These are phyloP conservation scores for Yponomeuta plumbellus DNA, from an alignment of 2,888 invertebrate genomes.

Conservation along the genomic window DNA sequence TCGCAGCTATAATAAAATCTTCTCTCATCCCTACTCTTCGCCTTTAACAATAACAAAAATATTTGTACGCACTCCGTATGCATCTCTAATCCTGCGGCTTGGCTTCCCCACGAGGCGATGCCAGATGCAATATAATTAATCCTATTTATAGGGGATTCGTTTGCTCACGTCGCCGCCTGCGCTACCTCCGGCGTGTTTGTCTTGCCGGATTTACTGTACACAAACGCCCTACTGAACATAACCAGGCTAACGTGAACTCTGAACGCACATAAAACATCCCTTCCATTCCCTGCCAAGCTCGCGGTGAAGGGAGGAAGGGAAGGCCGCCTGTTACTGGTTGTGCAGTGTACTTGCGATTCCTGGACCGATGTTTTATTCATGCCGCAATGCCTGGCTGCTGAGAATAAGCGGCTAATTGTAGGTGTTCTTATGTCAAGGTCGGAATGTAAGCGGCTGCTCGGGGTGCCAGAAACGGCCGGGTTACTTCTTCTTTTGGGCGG, in stretches of 20 bases:
- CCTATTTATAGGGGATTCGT: slow-evolving; percentile 50
- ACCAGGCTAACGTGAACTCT: slow-evolving; percentile 35
- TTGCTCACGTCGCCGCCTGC: slow-evolving; percentile 43
- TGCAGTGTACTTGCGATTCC: slow-evolving; percentile 52
- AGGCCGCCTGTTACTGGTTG: slow-evolving; percentile 36
- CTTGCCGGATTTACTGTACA: slow-evolving; percentile 34
- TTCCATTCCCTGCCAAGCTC: slow-evolving; percentile 19
- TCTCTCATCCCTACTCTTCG: background rate
- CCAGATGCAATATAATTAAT: slow-evolving; percentile 43
- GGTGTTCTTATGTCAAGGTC: slow-evolving; percentile 54
- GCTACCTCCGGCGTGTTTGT: slow-evolving; percentile 47
- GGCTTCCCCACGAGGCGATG: slow-evolving; percentile 6
- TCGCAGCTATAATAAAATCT: background rate
- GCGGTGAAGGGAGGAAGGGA: slow-evolving; percentile 24
- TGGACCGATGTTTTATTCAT: slow-evolving; percentile 69
- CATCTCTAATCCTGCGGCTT: slow-evolving; percentile 21
- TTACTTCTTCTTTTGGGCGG: slow-evolving; percentile 5
- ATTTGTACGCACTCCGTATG: background rate
- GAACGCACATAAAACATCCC: slow-evolving; percentile 14
- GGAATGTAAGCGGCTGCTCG: slow-evolving; percentile 29
- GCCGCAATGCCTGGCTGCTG: slow-evolving; percentile 54
- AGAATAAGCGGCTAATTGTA: slow-evolving; percentile 69
- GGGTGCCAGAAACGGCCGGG: background rate
- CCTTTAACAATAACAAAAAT: background rate
- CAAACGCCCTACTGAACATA: slow-evolving; percentile 35